A percentile compares a stretch with the other conserved stretches of the same genome.
Evolutionary conservation across 2,797 vertebrate species (phyloP).

Genomic region (Micromesistius poutassou): DNA sequence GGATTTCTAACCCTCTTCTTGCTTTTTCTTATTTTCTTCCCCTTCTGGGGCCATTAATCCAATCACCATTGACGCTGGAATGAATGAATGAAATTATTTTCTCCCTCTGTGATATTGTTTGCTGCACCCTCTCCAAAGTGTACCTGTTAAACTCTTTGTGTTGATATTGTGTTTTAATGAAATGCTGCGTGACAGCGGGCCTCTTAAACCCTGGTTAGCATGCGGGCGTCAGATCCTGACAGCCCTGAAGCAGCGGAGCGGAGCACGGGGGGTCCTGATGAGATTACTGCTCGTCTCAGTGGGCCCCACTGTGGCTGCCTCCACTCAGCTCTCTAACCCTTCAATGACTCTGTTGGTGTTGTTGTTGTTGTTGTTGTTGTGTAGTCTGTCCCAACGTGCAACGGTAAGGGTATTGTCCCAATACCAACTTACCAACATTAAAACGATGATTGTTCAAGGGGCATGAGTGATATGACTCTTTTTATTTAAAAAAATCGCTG

Average conservation of each 20-base stretch:
- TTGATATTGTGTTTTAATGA: constrained; percentile 21
- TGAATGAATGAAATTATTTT: constrained; percentile 33
- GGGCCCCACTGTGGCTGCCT: constrained; percentile 57
- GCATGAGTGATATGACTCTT: neutral
- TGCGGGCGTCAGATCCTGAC: constrained; percentile 42
- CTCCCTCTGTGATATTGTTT: constrained; percentile 39
- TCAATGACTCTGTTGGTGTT: constrained; percentile 56
- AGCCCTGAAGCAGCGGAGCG: constrained; percentile 51
- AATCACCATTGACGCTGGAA: constrained; percentile 39
- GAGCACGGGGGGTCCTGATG: constrained; percentile 66
- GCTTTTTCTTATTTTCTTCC: constrained; percentile 30
- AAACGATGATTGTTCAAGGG: neutral
- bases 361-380: neutral
- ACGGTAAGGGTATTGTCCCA: neutral
- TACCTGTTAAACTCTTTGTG: constrained; percentile 31
- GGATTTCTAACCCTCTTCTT: neutral
- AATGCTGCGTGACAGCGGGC: constrained; percentile 38
- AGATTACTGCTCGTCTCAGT: constrained; percentile 61
- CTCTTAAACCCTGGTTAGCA: constrained; percentile 45
- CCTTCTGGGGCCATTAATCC: constrained; percentile 59
- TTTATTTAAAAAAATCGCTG: neutral
- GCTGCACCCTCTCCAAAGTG: constrained; percentile 32
- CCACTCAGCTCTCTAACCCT: constrained; percentile 45
- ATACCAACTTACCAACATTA: neutral
- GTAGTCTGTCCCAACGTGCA: neutral